Evolutionary conservation across 2,113 vertebrate species (phyloP).

Genomic region (Columba livia): DNA sequence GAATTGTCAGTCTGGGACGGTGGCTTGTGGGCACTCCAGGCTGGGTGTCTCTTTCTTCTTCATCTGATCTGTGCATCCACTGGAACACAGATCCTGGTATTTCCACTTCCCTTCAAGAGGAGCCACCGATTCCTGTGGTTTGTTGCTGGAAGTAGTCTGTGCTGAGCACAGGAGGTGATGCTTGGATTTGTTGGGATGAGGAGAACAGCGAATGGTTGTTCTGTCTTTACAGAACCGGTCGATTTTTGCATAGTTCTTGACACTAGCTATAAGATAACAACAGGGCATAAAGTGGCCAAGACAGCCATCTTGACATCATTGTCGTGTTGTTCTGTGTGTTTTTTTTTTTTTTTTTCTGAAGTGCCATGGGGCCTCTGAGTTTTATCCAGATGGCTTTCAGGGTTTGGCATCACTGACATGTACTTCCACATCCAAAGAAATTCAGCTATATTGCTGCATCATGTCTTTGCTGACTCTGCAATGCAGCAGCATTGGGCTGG

Average conservation of each 20-base stretch:
- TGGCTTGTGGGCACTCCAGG: neutral
- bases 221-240: neutral
- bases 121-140: neutral
- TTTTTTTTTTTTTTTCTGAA: neutral
- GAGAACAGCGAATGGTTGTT: neutral
- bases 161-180: neutral
- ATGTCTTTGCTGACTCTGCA: conserved; percentile 53
- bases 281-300: neutral
- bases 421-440: neutral
- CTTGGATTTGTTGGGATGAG: neutral
- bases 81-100: neutral
- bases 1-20: neutral
- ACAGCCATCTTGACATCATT: neutral
- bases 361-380: neutral
- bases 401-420: neutral
- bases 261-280: neutral
- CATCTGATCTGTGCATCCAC: neutral
- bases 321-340: neutral
- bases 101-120: neutral
- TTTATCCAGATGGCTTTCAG: neutral
- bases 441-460: conserved; percentile 24
- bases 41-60: neutral
- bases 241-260: neutral
- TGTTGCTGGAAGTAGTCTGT: neutral
- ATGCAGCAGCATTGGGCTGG: conserved; percentile 39